Conservation (phyloP, 2,113 vertebrate genomes). For the Orycteropus afer region DNA sequence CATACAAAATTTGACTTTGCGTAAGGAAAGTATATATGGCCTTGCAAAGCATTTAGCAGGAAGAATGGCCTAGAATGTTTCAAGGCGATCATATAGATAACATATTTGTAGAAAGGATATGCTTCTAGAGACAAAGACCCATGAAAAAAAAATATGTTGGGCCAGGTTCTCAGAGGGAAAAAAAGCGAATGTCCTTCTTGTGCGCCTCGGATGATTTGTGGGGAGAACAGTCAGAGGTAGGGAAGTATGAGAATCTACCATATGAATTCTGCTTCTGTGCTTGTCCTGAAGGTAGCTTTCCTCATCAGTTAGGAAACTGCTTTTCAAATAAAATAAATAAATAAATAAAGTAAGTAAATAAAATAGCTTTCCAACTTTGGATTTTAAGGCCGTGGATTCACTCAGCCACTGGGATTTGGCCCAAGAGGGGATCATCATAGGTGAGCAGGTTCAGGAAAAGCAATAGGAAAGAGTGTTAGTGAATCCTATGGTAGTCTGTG, state of each 20-base stretch:
- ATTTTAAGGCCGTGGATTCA: background rate
- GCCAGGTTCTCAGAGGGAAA: background rate
- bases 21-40: background rate
- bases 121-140: background rate
- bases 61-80: background rate
- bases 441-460: background rate
- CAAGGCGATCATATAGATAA: background rate
- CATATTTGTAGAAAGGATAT: background rate
- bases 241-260: background rate
- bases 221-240: background rate
- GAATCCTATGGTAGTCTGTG: background rate
- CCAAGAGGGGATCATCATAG: background rate
- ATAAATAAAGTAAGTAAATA: too few relatives aligned
- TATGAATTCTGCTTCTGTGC: constrained; percentile 5
- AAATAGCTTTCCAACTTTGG: background rate
- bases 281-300: background rate
- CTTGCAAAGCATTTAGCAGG: background rate
- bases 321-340: background rate
- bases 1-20: background rate
- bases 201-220: background rate
- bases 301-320: background rate
- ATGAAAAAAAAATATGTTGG: background rate
- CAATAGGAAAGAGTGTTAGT: background rate
- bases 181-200: background rate
- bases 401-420: background rate